Percentiles rank a stretch among this genome's conserved stretches.
Conservation (phyloP, 2,113 vertebrate genomes). For the Felis catus region F.catus_Fca126_mat1.0 CM031416.1:73446501-73447000, state of each 20-base stretch:
- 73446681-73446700: not conserved
- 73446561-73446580: not conserved
- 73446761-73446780: not conserved
- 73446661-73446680: not conserved
- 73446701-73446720: not conserved
- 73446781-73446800: not conserved
- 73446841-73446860: constrained; percentile 30
- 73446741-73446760: not conserved
- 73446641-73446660: not conserved
- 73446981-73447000: not conserved
- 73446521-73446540: not conserved
- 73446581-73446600: not conserved
- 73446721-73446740: not conserved
- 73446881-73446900: not conserved
- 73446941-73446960: not conserved
- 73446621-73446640: not conserved
- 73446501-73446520: not conserved
- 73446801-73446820: not conserved
- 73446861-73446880: not conserved
- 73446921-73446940: not conserved
- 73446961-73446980: not conserved
- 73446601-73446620: not conserved
- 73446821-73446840: not conserved
- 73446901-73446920: not conserved
- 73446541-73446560: not conserved